These are phyloP conservation scores for Phalloptychus januarius DNA, from an alignment of 2,797 vertebrate species.

Conservation along the genomic window DNA sequence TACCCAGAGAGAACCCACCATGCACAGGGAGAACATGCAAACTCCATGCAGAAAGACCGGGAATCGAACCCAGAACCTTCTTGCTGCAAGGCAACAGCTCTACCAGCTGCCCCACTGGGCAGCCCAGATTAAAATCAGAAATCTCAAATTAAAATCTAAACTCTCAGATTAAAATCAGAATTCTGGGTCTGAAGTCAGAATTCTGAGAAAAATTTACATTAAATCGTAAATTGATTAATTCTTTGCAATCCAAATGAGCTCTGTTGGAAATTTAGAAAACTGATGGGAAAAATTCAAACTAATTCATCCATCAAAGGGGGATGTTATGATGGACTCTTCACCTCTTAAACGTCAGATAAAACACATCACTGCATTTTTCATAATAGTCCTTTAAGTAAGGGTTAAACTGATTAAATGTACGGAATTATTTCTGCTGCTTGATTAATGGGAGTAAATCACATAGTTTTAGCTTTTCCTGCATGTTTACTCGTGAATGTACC, in stretches of 20 bases:
- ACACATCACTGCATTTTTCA: background rate
- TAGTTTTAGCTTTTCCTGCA: background rate
- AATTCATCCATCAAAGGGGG: background rate
- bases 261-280: slow-evolving; percentile 7
- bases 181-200: no score
- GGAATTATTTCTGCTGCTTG: background rate
- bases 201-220: no score
- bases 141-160: no score
- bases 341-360: background rate
- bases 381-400: background rate
- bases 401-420: background rate
- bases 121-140: no score
- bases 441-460: background rate
- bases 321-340: background rate
- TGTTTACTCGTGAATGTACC: background rate
- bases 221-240: background rate
- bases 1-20: no score
- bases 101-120: no score
- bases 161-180: no score
- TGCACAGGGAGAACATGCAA: no score
- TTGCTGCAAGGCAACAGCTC: no score
- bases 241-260: background rate
- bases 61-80: no score
- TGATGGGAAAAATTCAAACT: slow-evolving; percentile 11
- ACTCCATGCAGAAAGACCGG: no score